These are phyloP conservation scores for Drosophila kepulauana DNA, from an alignment of 1,140 invertebrate species.

Conservation along the genomic window DNA sequence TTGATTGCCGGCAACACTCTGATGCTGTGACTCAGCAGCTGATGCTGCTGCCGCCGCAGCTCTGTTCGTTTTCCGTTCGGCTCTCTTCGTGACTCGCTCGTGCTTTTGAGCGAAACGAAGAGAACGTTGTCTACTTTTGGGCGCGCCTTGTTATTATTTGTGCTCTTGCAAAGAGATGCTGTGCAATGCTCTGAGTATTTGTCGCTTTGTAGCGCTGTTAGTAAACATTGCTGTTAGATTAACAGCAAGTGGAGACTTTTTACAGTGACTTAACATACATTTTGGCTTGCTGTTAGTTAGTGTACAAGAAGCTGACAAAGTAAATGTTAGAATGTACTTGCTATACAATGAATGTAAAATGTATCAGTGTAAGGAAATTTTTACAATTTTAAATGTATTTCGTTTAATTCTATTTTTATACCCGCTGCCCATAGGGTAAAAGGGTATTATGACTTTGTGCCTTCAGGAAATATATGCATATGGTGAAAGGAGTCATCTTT, in stretches of 20 bases:
- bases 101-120: slow-evolving; percentile 17
- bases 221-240: neutral
- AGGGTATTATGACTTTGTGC: too few relatives aligned
- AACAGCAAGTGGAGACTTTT: slow-evolving; percentile 60
- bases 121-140: slow-evolving; percentile 31
- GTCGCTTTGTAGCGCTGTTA: slow-evolving; percentile 67
- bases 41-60: slow-evolving; percentile 10
- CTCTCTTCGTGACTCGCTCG: slow-evolving; percentile 9
- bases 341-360: too few relatives aligned
- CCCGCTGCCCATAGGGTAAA: too few relatives aligned
- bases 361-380: too few relatives aligned
- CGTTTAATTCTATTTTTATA: too few relatives aligned
- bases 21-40: slow-evolving; percentile 33
- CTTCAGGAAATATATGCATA: too few relatives aligned
- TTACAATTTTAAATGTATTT: too few relatives aligned
- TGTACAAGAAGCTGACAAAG: too few relatives aligned
- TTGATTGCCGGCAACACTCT: slow-evolving; percentile 39
- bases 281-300: neutral
- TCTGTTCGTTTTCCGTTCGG: slow-evolving; percentile 24
- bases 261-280: slow-evolving; percentile 1
- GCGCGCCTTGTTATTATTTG: slow-evolving; percentile 49
- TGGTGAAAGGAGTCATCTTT: too few relatives aligned
- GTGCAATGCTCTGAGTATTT: slow-evolving; percentile 27
- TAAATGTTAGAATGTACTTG: too few relatives aligned
- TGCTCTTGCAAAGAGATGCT: slow-evolving; percentile 11